Conservation (phyloP, 2,888 invertebrate genomes). For the Heterodera filipjevi region DNA sequence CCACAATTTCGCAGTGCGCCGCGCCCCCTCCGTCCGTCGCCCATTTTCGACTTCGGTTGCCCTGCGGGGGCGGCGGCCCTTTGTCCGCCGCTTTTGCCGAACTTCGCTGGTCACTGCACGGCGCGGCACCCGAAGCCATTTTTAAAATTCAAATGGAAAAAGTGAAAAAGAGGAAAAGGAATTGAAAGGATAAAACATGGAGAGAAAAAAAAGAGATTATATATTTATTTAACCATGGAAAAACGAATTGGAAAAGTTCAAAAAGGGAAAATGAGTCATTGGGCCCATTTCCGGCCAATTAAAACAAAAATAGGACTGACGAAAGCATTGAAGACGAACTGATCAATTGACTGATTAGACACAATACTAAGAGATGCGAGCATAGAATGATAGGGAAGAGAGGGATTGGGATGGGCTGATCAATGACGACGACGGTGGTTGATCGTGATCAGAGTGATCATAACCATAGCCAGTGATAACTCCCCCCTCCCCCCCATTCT, state of each 20-base stretch:
- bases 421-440: background rate
- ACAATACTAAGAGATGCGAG: background rate
- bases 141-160: background rate
- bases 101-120: constrained; percentile 47
- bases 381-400: background rate
- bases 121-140: constrained; percentile 50
- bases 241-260: background rate
- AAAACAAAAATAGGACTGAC: too few relatives aligned
- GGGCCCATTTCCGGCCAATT: too few relatives aligned
- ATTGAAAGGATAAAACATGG: too few relatives aligned
- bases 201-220: too few relatives aligned
- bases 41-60: constrained; percentile 32
- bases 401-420: background rate
- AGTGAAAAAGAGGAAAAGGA: too few relatives aligned
- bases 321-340: background rate
- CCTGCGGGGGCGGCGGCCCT: constrained; percentile 21
- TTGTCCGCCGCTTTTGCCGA: constrained; percentile 39
- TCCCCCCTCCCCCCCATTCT: background rate
- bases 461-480: background rate
- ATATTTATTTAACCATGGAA: background rate
- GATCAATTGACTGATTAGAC: background rate
- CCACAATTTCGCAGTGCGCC: constrained; percentile 34
- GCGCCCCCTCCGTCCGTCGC: constrained; percentile 13
- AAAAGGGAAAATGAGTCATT: background rate
- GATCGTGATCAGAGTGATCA: background rate